A percentile compares a stretch with the other conserved stretches of the same genome.
These are phyloP conservation scores for Botia kubotai DNA, from an alignment of 2,797 vertebrate genomes.

Conservation along the genomic window DNA sequence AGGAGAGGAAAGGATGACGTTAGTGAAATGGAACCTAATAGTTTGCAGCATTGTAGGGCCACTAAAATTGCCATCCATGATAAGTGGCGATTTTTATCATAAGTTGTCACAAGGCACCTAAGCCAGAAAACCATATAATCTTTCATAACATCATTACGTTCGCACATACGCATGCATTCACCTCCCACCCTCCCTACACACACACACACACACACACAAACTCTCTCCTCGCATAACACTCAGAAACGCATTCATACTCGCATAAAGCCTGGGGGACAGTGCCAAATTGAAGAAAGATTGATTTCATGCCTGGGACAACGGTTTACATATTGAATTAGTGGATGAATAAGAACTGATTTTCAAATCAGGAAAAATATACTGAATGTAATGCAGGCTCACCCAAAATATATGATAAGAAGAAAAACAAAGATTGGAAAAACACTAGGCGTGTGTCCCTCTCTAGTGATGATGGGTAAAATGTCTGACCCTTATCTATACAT, in stretches of 20 bases:
- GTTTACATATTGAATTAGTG: slow-evolving; percentile 68
- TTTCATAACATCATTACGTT: slow-evolving; percentile 70
- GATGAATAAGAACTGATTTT: slow-evolving; percentile 69
- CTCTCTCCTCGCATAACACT: slow-evolving; percentile 43
- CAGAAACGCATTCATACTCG: slow-evolving; percentile 53
- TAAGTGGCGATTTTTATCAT: slow-evolving; percentile 89
- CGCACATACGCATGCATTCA: slow-evolving; percentile 55
- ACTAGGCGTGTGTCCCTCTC: slow-evolving; percentile 16
- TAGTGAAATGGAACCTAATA: slow-evolving; percentile 94
- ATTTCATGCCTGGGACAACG: slow-evolving; percentile 67
- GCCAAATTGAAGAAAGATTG: slow-evolving; percentile 78
- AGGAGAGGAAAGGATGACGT: slow-evolving; percentile 81
- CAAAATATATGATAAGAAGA: slow-evolving; percentile 28
- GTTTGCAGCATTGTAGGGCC: slow-evolving; percentile 99
- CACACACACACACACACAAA: neutral
- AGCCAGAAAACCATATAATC: slow-evolving; percentile 89
- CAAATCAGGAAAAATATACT: slow-evolving; percentile 64
- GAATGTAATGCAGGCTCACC: slow-evolving; percentile 66
- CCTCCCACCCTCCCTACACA: slow-evolving; percentile 34
- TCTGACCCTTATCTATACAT: slow-evolving; percentile 15
- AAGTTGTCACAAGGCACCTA: slow-evolving; percentile 97
- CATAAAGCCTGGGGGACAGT: slow-evolving; percentile 78
- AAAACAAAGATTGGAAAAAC: neutral
- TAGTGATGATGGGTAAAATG: neutral
- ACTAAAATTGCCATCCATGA: slow-evolving; percentile 97